Conservation (phyloP, 2,888 invertebrate genomes). For the Pachliopta kotzebuea region DNA sequence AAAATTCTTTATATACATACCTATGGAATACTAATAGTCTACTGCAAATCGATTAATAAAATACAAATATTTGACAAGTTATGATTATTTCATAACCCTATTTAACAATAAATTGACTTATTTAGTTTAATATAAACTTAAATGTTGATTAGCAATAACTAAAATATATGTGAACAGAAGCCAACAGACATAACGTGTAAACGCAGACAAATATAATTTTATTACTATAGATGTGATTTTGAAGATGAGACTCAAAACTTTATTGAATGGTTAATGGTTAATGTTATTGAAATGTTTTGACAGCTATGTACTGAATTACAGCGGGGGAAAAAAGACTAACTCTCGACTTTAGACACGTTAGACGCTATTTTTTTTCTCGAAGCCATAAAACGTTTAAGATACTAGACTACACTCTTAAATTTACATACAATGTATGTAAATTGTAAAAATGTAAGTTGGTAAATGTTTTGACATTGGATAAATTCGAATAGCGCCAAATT, state of each 20-base stretch:
- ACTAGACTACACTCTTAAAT: slow-evolving; percentile 13
- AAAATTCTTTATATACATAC: too few species aligned
- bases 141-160: background rate
- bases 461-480: slow-evolving; percentile 26
- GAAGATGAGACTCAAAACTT: slow-evolving; percentile 18
- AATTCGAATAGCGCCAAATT: slow-evolving; percentile 26
- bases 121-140: too few species aligned
- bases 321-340: slow-evolving; percentile 8
- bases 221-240: slow-evolving; percentile 24
- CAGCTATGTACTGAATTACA: slow-evolving; percentile 5
- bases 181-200: slow-evolving; percentile 11
- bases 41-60: too few species aligned
- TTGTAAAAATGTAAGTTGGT: slow-evolving; percentile 22
- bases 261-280: slow-evolving; percentile 21
- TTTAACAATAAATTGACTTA: too few species aligned
- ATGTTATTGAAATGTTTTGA: slow-evolving; percentile 22
- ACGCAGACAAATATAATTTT: slow-evolving; percentile 21
- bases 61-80: too few species aligned
- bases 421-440: slow-evolving; percentile 23
- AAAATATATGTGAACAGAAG: background rate
- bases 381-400: slow-evolving; percentile 15
- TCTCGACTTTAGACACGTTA: slow-evolving; percentile 5
- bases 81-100: too few species aligned
- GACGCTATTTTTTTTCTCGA: background rate
- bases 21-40: too few species aligned